These are phyloP conservation scores for Coryphaenoides rupestris DNA, from an alignment of 2,113 vertebrate genomes.

Conservation along the genomic window DNA sequence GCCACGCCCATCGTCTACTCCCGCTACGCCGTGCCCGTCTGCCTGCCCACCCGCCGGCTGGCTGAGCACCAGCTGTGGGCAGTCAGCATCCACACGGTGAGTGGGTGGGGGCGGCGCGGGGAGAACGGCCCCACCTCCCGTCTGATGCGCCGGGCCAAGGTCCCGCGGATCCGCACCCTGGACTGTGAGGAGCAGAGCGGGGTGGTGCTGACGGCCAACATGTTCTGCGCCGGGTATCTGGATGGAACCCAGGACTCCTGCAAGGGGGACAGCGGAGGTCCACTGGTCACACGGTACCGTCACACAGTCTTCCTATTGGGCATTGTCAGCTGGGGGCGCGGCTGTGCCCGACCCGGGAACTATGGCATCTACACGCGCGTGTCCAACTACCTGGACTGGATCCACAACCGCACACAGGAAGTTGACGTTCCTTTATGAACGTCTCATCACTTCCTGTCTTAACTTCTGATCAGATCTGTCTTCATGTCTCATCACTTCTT, in stretches of 20 bases:
- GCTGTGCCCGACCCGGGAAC: slow-evolving; percentile 81
- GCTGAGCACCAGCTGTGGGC: slow-evolving; percentile 72
- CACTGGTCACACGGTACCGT: slow-evolving; percentile 81
- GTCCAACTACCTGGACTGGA: slow-evolving; percentile 82
- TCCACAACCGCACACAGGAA: slow-evolving; percentile 60
- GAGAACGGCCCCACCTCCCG: slow-evolving; percentile 77
- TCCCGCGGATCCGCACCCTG: slow-evolving; percentile 82
- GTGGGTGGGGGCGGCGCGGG: slow-evolving; percentile 85
- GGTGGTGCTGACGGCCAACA: slow-evolving; percentile 80
- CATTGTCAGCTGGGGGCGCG: slow-evolving; percentile 92
- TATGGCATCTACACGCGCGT: slow-evolving; percentile 92
- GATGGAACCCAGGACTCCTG: slow-evolving; percentile 83
- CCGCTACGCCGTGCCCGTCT: slow-evolving; percentile 75
- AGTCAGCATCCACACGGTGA: slow-evolving; percentile 78
- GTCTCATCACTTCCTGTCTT: too few species aligned
- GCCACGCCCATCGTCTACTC: slow-evolving; percentile 64
- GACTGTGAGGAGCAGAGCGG: slow-evolving; percentile 73
- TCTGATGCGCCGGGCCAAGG: slow-evolving; percentile 72
- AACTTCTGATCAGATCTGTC: background rate
- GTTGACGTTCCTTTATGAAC: background rate
- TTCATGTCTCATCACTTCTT: too few species aligned
- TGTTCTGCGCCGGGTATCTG: slow-evolving; percentile 94
- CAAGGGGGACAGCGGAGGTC: slow-evolving; percentile 92
- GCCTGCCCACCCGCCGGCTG: slow-evolving; percentile 77
- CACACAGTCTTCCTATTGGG: slow-evolving; percentile 86